Evolutionary conservation across 2,113 vertebrate genomes (phyloP), one percentile per base, ranked within the genome.

Genomic region (Acrocephalus kingi): DNA sequence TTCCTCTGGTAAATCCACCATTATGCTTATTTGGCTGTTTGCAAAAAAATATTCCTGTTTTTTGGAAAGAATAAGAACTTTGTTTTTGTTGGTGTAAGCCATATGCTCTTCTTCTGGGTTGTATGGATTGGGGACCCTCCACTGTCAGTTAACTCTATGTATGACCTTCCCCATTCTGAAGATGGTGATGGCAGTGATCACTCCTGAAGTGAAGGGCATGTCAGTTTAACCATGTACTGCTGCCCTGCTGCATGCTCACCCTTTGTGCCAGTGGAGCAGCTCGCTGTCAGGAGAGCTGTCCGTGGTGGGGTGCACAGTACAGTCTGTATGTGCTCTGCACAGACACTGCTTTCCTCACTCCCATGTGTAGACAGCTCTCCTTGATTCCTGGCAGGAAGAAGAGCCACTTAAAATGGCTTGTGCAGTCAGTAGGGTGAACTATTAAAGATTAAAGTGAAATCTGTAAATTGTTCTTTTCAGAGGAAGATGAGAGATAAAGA

Each of bases 401-500:
- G 35, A 81, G 10, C 28, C 28, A 33, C 84, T 88, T 43, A 28
- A 51, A 74, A 48, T 25, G n/a, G 45, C 24, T 84, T 39, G 55
- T 13, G 5, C 28, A 18, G 8, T 90, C n/a, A 25, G 63, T 83
- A 75, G 31, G 21, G 35, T 59, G 72, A 83, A 61, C 43, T 80
- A 91, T 73, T 77, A 63, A 90, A 93, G 67, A 46, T 88, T 83
- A 51, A 88, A 80, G 52, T n/a, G 75, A 81, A 88, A 90, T 30
- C 41, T 75, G 51, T 76, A 80, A 90, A 95, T 91, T 79, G 45
- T 24, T 95, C 2, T 15, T 49, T 75, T 78, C 56, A 83, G 75
- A 55, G 63, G 41, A 79, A 79, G 74, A 54, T 68, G 56, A 52
- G 69, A 72, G 56, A 78, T 84, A 78, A 49, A 75, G 81, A 81